Evolutionary conservation across 2,797 vertebrate species (phyloP).

Genomic region (Emys orbicularis): DNA sequence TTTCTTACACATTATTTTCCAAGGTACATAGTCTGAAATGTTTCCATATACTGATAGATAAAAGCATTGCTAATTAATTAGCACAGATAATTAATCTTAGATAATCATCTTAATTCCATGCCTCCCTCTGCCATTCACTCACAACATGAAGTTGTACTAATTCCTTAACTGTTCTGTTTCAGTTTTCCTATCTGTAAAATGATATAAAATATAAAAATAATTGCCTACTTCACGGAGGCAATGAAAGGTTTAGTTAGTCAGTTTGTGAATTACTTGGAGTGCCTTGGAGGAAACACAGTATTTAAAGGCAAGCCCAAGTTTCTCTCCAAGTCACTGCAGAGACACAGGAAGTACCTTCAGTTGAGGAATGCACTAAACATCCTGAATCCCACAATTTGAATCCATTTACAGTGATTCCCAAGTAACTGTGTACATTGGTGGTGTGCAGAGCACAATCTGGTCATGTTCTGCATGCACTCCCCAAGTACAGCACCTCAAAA

Average conservation of each 20-base stretch:
- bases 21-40: neutral
- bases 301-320: neutral
- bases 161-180: neutral
- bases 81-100: too few relatives aligned
- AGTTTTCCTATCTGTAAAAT: neutral
- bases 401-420: neutral
- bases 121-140: neutral
- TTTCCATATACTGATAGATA: neutral
- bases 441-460: neutral
- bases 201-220: neutral
- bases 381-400: neutral
- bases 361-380: neutral
- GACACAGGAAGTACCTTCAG: neutral
- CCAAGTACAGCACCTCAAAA: neutral
- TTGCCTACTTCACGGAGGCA: neutral
- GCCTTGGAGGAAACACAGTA: neutral
- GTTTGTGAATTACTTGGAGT: neutral
- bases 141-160: neutral
- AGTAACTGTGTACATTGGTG: neutral
- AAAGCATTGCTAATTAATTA: neutral
- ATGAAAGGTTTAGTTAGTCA: neutral
- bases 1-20: neutral
- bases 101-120: neutral
- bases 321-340: neutral
- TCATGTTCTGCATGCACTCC: neutral